A percentile compares a stretch with the other conserved stretches of the same genome.
Evolutionary conservation across 2,797 vertebrate genomes (phyloP).

Genomic region (Fundulus diaphanus): DNA sequence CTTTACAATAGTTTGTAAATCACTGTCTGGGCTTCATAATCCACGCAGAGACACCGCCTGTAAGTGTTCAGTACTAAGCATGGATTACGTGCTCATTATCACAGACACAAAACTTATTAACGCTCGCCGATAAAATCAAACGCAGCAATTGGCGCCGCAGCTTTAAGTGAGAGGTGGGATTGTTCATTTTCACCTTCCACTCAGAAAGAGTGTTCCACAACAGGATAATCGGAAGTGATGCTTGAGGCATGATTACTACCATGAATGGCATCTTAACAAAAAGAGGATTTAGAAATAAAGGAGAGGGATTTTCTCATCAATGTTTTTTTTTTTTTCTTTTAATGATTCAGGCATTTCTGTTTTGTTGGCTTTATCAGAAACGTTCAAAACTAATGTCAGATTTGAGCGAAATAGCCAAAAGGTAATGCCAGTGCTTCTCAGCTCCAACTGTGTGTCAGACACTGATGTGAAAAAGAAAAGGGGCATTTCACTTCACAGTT

Average conservation of each 20-base stretch:
- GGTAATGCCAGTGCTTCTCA: conserved; percentile 20
- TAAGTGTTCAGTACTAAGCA: conserved; percentile 34
- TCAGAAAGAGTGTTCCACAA: conserved; percentile 42
- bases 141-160: conserved; percentile 36
- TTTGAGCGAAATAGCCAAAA: conserved; percentile 21
- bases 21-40: conserved; percentile 24
- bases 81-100: conserved; percentile 63
- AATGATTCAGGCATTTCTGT: conserved; percentile 53
- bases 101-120: conserved; percentile 56
- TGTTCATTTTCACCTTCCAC: conserved; percentile 72
- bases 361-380: conserved; percentile 55
- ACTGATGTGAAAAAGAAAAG: conserved; percentile 33
- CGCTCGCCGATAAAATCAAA: conserved; percentile 58
- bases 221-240: conserved; percentile 53
- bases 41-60: conserved; percentile 31
- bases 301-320: conserved; percentile 61
- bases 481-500: conserved; percentile 41
- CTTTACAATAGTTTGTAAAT: conserved; percentile 34
- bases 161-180: conserved; percentile 56
- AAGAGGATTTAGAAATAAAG: conserved; percentile 65
- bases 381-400: conserved; percentile 16
- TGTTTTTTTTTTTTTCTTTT: conserved; percentile 44
- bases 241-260: conserved; percentile 60
- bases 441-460: conserved; percentile 30
- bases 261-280: conserved; percentile 68